Conservation (phyloP, 2,113 vertebrate genomes). For the Scortum barcoo region DNA sequence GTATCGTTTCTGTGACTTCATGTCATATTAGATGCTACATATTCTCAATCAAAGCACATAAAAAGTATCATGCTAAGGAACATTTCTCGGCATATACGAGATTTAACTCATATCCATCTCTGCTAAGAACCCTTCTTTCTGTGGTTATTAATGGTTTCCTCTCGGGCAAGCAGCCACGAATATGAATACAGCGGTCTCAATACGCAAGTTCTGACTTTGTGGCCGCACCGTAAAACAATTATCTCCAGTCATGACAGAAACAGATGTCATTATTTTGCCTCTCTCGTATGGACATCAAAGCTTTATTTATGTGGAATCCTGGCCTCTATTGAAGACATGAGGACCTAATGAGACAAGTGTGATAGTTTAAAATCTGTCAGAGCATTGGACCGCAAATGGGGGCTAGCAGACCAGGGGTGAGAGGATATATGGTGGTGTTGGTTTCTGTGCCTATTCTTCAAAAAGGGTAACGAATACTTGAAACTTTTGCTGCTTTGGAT, state of each 20-base stretch:
- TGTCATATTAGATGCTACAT: not conserved
- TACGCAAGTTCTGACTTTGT: constrained; percentile 13
- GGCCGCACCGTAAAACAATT: constrained; percentile 39
- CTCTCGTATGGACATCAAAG: constrained; percentile 58
- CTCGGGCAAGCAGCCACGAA: constrained; percentile 9
- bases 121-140: not conserved
- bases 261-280: constrained; percentile 38
- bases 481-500: constrained; percentile 3
- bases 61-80: not conserved
- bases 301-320: constrained; percentile 18
- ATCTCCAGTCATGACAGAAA: constrained; percentile 45
- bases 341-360: constrained; percentile 30
- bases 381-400: not conserved
- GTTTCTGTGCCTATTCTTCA: not conserved
- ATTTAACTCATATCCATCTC: not conserved
- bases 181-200: constrained; percentile 7
- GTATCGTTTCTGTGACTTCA: not conserved
- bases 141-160: constrained; percentile 43
- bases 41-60: not conserved
- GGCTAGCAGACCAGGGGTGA: not conserved
- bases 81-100: not conserved
- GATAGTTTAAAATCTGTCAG: constrained; percentile 11
- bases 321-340: constrained; percentile 11
- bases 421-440: not conserved
- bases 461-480: not conserved